Evolutionary conservation across 2,113 vertebrate species (phyloP).

Genomic region (Burhinus oedicnemus): DNA sequence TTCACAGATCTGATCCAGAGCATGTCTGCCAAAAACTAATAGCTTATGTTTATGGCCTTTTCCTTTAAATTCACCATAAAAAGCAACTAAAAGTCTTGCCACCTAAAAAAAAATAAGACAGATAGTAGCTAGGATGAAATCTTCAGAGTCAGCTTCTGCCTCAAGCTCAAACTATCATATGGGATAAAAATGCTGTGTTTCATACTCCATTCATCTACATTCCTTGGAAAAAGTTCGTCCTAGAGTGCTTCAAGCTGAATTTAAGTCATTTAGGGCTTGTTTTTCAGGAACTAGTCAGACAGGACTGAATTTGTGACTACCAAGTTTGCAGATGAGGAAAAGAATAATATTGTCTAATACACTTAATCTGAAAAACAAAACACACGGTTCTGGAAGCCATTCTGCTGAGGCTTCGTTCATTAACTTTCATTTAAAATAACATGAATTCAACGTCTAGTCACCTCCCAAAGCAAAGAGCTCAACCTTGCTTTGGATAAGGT

Average conservation of each 20-base stretch:
- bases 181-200: neutral
- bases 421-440: neutral
- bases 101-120: neutral
- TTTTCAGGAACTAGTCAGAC: slow-evolving; percentile 35
- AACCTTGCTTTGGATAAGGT: neutral
- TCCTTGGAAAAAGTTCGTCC: neutral
- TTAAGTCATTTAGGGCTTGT: slow-evolving; percentile 6
- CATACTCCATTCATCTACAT: neutral
- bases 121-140: neutral
- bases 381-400: neutral
- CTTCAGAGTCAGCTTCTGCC: neutral
- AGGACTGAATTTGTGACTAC: slow-evolving; percentile 30
- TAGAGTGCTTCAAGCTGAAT: neutral
- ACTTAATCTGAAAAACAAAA: neutral
- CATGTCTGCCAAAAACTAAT: neutral
- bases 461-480: neutral
- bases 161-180: neutral
- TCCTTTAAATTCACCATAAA: neutral
- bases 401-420: neutral
- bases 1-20: neutral
- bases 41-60: neutral
- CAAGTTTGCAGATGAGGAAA: slow-evolving; percentile 11
- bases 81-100: neutral
- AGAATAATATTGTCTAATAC: neutral
- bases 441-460: neutral